Base-by-base conservation (phyloP, 2,113 vertebrate species). In the Pardalotus punctatus region DNA sequence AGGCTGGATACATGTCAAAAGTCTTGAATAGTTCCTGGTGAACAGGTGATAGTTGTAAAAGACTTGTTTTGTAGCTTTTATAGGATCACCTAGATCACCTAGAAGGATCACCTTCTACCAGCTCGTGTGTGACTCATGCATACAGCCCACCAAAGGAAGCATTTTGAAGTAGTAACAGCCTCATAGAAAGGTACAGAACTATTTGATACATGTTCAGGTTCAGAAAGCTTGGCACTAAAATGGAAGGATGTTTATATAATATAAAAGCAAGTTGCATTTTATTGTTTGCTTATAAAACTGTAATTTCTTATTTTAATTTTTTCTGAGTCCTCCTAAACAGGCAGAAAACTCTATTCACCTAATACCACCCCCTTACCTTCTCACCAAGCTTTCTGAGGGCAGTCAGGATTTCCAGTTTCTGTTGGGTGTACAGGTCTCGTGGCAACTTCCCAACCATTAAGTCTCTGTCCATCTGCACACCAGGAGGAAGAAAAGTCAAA, bases 341-440 rank as follows among this genome's bases (percentile, higher is more conserved):
- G 40, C 0, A 84, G 28, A 71, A 20, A 60, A 6, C 23, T 51
- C 31, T 43, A 2, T 56, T 65, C 43, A 51, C 31, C 50, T 50
- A 51, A 13, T 3, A 29, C 16, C 58, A 65, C 19, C 16, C 50
- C 14, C 29, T 97, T 98, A 99, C 99, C 99, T 99, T 99, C 97
- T 99, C 99, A 56, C 99, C 99, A n/a, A 99, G 99, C 94, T 99
- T 99, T 77, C 98, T 98, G 93, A 99, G 96, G 16, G 99, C 99
- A 7, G 98, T 99, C 88, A 99, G 98, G 88, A 99, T 99, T 98
- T 99, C 99, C 85, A 99, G 97, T 92, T 99, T 99, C 98, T 99
- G 99, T 82, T 99, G 99, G 0, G 98, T 99, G 93, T 99, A 98
- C 24, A 98, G 92, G 14, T 98, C 98, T 94, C 97, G 97, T 6